Conservation (phyloP, 2,113 vertebrate genomes). For the Pandion haliaetus region DNA sequence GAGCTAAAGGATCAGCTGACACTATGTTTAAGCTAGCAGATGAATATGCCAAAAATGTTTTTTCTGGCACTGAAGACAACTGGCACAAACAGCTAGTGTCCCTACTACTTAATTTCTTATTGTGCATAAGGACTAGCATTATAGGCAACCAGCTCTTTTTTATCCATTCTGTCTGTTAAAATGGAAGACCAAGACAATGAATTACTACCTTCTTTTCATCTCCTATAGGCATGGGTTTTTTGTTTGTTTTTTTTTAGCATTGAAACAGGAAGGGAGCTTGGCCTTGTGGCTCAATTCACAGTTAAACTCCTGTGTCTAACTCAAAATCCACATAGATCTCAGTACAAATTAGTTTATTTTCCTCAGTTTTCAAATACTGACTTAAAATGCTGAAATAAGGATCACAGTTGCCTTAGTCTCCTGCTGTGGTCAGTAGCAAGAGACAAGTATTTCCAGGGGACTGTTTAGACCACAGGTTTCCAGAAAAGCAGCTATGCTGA, state of each 20-base stretch:
- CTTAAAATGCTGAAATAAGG: not conserved
- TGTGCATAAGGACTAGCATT: not conserved
- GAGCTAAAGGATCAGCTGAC: not conserved
- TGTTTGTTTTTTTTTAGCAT: not conserved
- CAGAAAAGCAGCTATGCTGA: not conserved
- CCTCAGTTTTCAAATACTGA: not conserved
- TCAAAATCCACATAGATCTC: not conserved
- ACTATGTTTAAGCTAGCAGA: not conserved
- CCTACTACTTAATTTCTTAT: not conserved
- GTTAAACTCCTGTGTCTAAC: not conserved
- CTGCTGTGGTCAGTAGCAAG: not conserved
- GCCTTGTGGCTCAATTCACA: not conserved
- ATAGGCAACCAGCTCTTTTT: not conserved
- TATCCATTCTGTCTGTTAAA: not conserved
- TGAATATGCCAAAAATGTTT: not conserved
- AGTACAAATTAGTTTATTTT: not conserved
- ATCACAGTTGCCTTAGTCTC: not conserved
- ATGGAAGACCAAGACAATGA: not conserved
- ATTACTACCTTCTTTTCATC: not conserved
- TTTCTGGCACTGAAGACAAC: not conserved
- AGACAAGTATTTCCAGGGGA: not conserved
- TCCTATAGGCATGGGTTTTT: not conserved
- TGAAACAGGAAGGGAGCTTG: not conserved
- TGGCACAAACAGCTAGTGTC: not conserved
- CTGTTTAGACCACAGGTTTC: not conserved